A percentile compares a stretch with the other conserved stretches of the same genome.
Conservation (phyloP, 2,888 invertebrate genomes). For the Platycheirus rosarum region DNA sequence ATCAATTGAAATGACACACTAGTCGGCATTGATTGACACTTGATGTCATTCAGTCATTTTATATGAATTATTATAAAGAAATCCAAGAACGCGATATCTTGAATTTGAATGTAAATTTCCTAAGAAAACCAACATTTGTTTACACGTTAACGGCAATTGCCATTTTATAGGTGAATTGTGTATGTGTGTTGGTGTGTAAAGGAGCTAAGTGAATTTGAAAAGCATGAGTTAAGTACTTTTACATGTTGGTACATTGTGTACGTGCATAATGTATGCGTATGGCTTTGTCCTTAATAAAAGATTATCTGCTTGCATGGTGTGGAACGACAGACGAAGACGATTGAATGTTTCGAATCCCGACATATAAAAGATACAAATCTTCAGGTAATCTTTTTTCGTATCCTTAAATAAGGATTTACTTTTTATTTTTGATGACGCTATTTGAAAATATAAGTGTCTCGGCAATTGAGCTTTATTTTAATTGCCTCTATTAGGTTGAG, state of each 20-base stretch:
- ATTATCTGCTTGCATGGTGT: not conserved
- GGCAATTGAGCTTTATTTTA: not conserved
- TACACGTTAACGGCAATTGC: not conserved
- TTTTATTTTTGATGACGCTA: not conserved
- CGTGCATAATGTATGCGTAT: not conserved
- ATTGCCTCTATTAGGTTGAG: not conserved
- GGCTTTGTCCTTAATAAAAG: not conserved
- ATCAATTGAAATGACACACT: constrained; percentile 24
- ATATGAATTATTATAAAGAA: not conserved
- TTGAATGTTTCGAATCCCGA: constrained; percentile 4
- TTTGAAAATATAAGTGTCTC: not conserved
- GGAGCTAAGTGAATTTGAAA: not conserved
- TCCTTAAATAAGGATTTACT: not conserved
- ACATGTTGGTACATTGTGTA: not conserved
- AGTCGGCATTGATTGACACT: constrained; percentile 17
- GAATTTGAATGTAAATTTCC: constrained; percentile 10
- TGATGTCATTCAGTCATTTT: not conserved
- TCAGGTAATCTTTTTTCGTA: not conserved
- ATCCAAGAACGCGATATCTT: not conserved
- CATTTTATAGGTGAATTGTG: not conserved
- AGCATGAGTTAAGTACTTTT: not conserved
- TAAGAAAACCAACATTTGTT: not conserved
- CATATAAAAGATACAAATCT: not conserved
- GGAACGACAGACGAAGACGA: not conserved
- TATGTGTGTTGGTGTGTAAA: not conserved